Evolutionary conservation across 2,888 invertebrate species (phyloP).

Genomic region (Ceriagrion tenellum): DNA sequence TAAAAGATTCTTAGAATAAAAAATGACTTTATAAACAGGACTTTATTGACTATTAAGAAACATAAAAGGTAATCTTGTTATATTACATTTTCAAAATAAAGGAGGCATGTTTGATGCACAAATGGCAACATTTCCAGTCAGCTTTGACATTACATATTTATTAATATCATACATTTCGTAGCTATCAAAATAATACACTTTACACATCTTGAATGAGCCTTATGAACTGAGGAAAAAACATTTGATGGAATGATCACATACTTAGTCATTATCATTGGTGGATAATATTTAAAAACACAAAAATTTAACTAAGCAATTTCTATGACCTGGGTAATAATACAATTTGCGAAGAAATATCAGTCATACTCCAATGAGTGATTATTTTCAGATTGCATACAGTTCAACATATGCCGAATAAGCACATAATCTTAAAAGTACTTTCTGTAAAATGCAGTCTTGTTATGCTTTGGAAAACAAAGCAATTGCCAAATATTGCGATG

Average conservation of each 20-base stretch:
- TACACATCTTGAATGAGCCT: background rate
- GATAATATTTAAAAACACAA: background rate
- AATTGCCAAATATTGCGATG: slow-evolving; percentile 19
- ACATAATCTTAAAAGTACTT: background rate
- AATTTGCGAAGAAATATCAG: background rate
- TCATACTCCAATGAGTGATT: background rate
- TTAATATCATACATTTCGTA: background rate
- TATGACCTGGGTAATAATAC: background rate
- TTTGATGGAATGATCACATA: background rate
- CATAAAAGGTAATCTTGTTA: background rate
- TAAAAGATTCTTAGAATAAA: slow-evolving; percentile 65
- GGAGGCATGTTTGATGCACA: background rate
- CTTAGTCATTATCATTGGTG: background rate
- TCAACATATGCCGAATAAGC: background rate
- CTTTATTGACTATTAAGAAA: slow-evolving; percentile 52
- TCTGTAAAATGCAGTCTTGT: slow-evolving; percentile 15
- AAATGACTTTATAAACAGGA: slow-evolving; percentile 62
- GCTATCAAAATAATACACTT: background rate
- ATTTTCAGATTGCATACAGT: background rate
- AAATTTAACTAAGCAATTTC: background rate
- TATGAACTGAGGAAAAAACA: background rate
- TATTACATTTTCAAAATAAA: slow-evolving; percentile 21
- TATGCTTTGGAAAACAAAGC: slow-evolving; percentile 17
- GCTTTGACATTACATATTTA: background rate
- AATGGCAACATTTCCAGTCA: background rate